phyloP scores from a whole-genome alignment of 2,113 vertebrate genomes.

The Eira barbara region DNA sequence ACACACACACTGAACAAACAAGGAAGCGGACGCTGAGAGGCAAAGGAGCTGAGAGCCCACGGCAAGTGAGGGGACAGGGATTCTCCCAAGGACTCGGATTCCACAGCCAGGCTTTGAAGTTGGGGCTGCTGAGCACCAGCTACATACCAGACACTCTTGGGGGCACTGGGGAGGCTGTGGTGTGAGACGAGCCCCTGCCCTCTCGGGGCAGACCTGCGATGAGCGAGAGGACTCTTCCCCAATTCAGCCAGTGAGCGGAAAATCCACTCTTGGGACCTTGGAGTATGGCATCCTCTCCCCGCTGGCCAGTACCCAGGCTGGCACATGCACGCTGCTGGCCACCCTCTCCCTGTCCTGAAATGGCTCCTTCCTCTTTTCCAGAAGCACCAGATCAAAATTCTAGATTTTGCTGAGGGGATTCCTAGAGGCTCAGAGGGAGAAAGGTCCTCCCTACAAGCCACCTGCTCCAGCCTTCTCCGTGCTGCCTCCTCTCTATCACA shows the following conservation, averaged over 20 bases:
- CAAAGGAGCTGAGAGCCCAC: not conserved
- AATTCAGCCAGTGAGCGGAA: not conserved
- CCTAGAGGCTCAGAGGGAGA: not conserved
- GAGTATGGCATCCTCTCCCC: not conserved
- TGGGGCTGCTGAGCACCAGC: not conserved
- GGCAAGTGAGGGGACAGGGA: not conserved
- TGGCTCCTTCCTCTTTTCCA: not conserved
- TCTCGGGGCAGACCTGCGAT: fast-evolving
- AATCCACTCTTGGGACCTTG: fast-evolving
- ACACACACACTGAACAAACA: not conserved
- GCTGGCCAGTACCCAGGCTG: fast-evolving
- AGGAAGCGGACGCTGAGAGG: not conserved
- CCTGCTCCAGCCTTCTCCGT: not conserved
- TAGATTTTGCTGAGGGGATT: not conserved
- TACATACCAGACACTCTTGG: no score
- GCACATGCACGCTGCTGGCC: not conserved
- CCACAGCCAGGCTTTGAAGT: not conserved
- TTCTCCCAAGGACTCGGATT: not conserved
- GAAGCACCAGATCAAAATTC: not conserved
- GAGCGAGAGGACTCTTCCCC: no score
- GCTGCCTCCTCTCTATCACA: fast-evolving
- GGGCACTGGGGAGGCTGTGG: not conserved
- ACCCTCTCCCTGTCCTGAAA: not conserved
- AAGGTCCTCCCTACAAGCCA: not conserved
- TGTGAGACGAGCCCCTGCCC: not conserved